Evolutionary conservation across 2,113 vertebrate species (phyloP).

Genomic region (Lampris megalopsis): DNA sequence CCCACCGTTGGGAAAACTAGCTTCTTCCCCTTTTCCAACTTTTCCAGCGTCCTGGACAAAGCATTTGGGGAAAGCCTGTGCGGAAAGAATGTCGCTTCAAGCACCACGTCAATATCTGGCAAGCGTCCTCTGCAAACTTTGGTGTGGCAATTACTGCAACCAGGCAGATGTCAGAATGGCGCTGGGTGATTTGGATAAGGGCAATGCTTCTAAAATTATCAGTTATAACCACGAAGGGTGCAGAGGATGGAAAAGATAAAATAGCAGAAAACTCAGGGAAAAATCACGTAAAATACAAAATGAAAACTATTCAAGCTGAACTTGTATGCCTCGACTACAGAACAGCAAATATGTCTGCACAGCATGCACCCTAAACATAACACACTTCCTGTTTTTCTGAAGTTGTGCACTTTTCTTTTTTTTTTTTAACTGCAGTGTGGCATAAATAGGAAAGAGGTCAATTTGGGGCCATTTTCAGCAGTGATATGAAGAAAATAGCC

Average conservation of each 20-base stretch:
- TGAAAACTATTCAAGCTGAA: too few relatives aligned
- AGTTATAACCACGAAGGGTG: constrained; percentile 6
- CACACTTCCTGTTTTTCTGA: too few relatives aligned
- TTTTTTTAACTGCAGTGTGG: too few relatives aligned
- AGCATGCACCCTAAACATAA: too few relatives aligned
- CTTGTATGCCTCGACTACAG: too few relatives aligned
- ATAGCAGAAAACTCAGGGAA: not conserved
- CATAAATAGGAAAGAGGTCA: too few relatives aligned
- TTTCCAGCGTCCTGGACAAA: constrained; percentile 57
- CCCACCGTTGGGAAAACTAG: constrained; percentile 50
- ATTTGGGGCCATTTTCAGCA: not conserved
- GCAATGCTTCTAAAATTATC: constrained; percentile 41
- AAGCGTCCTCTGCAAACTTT: constrained; percentile 36
- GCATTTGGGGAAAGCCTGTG: constrained; percentile 24
- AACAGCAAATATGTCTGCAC: too few relatives aligned
- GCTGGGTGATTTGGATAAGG: constrained; percentile 44
- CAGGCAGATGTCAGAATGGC: constrained; percentile 52
- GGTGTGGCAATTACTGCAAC: not conserved
- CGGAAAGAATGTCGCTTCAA: constrained; percentile 40
- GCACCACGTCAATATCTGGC: constrained; percentile 58
- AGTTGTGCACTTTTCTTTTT: too few relatives aligned
- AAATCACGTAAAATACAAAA: too few relatives aligned
- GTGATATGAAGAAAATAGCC: not conserved
- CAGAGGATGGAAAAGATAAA: constrained; percentile 21
- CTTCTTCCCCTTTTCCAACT: constrained; percentile 38